Evolutionary conservation across 2,888 invertebrate species (phyloP).

Genomic region (Ormyrus rosae): DNA sequence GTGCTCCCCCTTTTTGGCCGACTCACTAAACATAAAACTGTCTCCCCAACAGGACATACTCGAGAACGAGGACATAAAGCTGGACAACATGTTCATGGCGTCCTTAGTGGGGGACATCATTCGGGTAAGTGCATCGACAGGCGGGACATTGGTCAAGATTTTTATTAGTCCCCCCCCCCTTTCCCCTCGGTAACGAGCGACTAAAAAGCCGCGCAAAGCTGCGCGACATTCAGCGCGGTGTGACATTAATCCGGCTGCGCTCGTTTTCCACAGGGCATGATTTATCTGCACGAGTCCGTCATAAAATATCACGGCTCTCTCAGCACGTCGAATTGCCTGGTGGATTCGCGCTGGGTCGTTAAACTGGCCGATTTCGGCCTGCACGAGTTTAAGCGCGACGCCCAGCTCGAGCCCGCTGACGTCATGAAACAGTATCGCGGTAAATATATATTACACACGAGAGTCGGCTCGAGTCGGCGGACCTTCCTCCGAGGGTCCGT

Average conservation of each 20-base stretch:
- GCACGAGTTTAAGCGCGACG: slow-evolving; percentile 88
- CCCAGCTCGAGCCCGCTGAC: slow-evolving; percentile 81
- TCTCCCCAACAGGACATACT: slow-evolving; percentile 85
- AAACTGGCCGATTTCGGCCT: slow-evolving; percentile 95
- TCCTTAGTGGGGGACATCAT: slow-evolving; percentile 96
- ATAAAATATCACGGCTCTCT: slow-evolving; percentile 91
- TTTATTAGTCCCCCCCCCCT: not conserved
- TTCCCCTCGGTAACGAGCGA: not conserved
- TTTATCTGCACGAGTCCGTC: slow-evolving; percentile 92
- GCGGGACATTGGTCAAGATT: too few species aligned
- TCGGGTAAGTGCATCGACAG: slow-evolving; percentile 79
- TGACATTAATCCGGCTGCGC: not conserved
- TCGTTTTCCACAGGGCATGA: slow-evolving; percentile 85
- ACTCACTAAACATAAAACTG: slow-evolving; percentile 19
- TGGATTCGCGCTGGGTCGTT: slow-evolving; percentile 96
- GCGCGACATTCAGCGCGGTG: too few species aligned
- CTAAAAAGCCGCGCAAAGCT: not conserved
- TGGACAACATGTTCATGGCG: slow-evolving; percentile 97
- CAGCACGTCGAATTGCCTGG: slow-evolving; percentile 93
- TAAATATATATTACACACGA: slow-evolving; percentile 72
- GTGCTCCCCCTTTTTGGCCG: not conserved
- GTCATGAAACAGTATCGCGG: slow-evolving; percentile 84
- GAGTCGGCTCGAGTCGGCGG: not conserved
- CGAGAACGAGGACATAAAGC: slow-evolving; percentile 95
- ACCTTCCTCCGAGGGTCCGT: not conserved